Base-by-base conservation (phyloP, 2,113 vertebrate genomes). In the Percina caprodes region DNA sequence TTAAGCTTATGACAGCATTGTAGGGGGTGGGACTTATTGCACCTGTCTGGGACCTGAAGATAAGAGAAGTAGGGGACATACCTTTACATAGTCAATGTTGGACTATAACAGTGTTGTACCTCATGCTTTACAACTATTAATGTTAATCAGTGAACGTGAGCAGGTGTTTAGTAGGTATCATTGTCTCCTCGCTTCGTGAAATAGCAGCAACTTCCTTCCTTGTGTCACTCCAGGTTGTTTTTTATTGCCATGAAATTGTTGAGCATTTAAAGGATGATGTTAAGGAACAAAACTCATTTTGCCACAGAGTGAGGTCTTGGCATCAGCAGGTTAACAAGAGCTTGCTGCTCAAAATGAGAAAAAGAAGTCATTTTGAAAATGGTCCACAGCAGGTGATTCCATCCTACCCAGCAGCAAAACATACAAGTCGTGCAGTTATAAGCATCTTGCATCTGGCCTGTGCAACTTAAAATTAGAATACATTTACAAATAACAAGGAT, bases 1-100 rank as follows among this genome's bases (percentile, higher is more conserved):
- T 97, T 16, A 98, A 89, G 83, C 95, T 96, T 72, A 95, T 95
- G 26, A 97, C 94, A 3, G 95, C 86, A 1, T 95, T 95, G 90
- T 95, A 96, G 5, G 96, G 95, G 0, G 96, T 96, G 3, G 97
- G 96, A 4, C 96, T 97, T 79, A 97, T 93, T 6, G 95, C 95
- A 0, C 96, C 96, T 0, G 96, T 95, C 75, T 96, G 96, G 0
- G 97, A 96, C 59, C 96, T 96, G 42, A 93, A 91, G 70, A 54
- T 18, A 51, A 62, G 1, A 65, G 3, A 1, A 45, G 13, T 49
- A 35, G 52, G 33, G 0, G 2, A 19, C 18, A 18, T 68, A 6
- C 33, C 21, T 9, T 48, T 3, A 61, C 6, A 30, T 3, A 49
- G 11, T 55, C n/a, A 2, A 54, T 39, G 39, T 49, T 48, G 14